These are phyloP conservation scores for Hirundo rustica DNA, from an alignment of 2,797 vertebrate genomes.

Conservation along the genomic window DNA sequence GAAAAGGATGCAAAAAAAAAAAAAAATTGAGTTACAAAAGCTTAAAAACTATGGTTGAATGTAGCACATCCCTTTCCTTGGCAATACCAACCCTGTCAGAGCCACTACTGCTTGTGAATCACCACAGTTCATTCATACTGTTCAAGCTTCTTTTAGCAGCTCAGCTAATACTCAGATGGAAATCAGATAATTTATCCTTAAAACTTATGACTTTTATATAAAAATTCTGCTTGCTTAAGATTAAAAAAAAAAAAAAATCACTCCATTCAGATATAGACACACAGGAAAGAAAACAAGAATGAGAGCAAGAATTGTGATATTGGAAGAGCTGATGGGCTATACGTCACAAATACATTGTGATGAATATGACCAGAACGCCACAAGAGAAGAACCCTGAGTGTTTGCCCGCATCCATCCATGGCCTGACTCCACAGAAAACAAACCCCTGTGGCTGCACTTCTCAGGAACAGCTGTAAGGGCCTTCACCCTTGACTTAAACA, in stretches of 20 bases:
- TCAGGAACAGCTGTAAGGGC: background rate
- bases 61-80: background rate
- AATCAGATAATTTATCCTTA: background rate
- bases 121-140: background rate
- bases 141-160: background rate
- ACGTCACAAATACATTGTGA: background rate
- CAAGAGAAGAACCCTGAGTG: background rate
- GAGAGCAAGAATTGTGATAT: background rate
- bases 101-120: background rate
- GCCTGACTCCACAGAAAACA: background rate
- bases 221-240: background rate
- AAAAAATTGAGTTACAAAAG: background rate
- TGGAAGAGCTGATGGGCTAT: background rate
- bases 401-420: accelerated
- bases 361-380: background rate
- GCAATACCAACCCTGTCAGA: background rate
- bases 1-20: background rate
- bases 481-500: background rate
- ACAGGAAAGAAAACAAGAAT: background rate
- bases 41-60: background rate
- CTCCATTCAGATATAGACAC: background rate
- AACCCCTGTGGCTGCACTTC: background rate
- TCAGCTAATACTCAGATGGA: background rate
- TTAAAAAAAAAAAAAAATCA: background rate
- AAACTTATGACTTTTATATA: background rate